phyloP scores from a whole-genome alignment of 1,140 invertebrate species.

The Dendrolimus kikuchii region DNA sequence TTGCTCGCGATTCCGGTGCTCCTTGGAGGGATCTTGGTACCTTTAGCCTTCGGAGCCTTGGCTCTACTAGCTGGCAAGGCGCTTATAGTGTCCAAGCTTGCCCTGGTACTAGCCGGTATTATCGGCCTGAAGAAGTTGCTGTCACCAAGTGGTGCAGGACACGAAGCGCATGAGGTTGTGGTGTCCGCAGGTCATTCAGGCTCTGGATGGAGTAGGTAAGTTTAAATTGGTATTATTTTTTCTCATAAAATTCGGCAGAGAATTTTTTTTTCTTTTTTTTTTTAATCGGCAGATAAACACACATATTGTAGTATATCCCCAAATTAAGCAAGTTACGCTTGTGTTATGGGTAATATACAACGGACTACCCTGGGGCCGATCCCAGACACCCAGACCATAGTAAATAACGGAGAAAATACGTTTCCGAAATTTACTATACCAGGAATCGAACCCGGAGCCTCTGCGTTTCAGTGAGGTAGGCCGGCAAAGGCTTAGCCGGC shows the following conservation, averaged over 20 bases:
- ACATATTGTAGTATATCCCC: too few relatives aligned
- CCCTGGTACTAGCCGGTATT: constrained; percentile 84
- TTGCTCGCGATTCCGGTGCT: constrained; percentile 83
- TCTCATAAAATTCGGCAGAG: not conserved
- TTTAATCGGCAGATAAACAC: too few relatives aligned
- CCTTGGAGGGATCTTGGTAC: constrained; percentile 84
- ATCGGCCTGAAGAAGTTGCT: constrained; percentile 88
- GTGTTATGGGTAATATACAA: too few relatives aligned
- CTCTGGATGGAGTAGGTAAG: constrained; percentile 79
- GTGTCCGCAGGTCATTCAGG: constrained; percentile 78
- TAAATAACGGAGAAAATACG: too few relatives aligned
- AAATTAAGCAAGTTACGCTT: too few relatives aligned
- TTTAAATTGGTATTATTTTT: not conserved
- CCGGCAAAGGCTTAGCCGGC: too few relatives aligned
- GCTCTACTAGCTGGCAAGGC: constrained; percentile 88
- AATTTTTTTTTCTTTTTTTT: too few relatives aligned
- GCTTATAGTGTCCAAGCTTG: constrained; percentile 86
- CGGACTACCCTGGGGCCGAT: too few relatives aligned
- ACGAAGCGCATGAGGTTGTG: constrained; percentile 81
- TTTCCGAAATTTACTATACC: too few relatives aligned
- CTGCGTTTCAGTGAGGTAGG: too few relatives aligned
- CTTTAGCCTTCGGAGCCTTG: constrained; percentile 83
- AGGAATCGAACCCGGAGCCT: too few relatives aligned
- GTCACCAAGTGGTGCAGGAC: constrained; percentile 74
- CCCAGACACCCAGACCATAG: too few relatives aligned